Conservation (phyloP, 2,888 invertebrate genomes). For the Caenorhabditis sp. region DNA sequence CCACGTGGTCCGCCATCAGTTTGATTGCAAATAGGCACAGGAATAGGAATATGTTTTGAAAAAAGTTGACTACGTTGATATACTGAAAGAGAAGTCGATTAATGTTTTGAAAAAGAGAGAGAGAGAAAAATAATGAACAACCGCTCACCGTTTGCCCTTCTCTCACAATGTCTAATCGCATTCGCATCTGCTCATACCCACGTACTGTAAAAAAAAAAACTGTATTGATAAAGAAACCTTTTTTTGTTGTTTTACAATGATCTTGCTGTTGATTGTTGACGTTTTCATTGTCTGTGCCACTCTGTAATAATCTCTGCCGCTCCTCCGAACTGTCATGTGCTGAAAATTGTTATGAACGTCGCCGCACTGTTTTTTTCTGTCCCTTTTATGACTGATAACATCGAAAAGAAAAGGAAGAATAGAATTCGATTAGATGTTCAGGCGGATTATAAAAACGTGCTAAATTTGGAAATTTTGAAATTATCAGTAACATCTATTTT, state of each 20-base stretch:
- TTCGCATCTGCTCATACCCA: conserved; percentile 13
- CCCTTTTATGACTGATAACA: not conserved
- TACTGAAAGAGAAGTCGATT: not conserved
- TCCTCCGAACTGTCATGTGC: not conserved
- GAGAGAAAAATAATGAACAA: not conserved
- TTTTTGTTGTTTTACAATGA: not conserved
- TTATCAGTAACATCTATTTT: too few relatives aligned
- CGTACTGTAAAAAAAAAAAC: not conserved
- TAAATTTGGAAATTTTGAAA: too few relatives aligned
- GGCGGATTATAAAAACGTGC: too few relatives aligned
- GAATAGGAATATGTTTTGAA: conserved; percentile 20
- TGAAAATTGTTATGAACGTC: not conserved
- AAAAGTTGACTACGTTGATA: conserved; percentile 5
- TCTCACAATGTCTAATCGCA: conserved; percentile 12
- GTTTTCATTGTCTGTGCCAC: not conserved
- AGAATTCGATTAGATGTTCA: not conserved
- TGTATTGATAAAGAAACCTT: not conserved
- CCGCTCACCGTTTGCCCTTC: conserved; percentile 21
- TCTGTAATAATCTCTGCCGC: not conserved
- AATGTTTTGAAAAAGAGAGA: not conserved
- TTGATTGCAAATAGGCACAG: conserved; percentile 14
- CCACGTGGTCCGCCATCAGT: conserved; percentile 15
- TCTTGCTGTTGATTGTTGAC: not conserved
- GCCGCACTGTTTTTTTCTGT: not conserved
- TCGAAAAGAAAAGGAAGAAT: not conserved